Percentiles rank a stretch among this genome's conserved stretches.
Evolutionary conservation across 2,888 invertebrate species (phyloP).

Genomic region (Eumerus sabulonum): DNA sequence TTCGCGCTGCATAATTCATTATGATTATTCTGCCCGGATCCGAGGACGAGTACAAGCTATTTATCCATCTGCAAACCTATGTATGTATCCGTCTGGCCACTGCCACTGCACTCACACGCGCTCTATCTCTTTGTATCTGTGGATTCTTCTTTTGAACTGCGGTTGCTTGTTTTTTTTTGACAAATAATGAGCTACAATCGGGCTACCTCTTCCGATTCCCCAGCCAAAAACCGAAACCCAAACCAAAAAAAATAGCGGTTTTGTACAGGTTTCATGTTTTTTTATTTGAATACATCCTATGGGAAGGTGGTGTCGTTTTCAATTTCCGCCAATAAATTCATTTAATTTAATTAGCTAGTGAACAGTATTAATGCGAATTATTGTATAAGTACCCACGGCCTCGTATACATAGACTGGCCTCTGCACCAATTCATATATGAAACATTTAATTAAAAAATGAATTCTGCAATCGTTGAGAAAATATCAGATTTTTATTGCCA

Average conservation of each 20-base stretch:
- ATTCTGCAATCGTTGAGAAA: slow-evolving; percentile 32
- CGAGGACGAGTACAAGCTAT: neutral
- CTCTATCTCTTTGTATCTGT: slow-evolving; percentile 11
- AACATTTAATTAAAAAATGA: slow-evolving; percentile 58
- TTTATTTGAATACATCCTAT: slow-evolving; percentile 27
- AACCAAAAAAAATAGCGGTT: neutral
- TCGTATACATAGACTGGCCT: no score
- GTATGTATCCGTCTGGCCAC: no score
- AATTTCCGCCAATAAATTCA: slow-evolving; percentile 69
- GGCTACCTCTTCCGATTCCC: slow-evolving; percentile 25
- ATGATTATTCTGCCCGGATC: slow-evolving; percentile 17
- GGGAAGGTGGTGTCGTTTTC: slow-evolving; percentile 61
- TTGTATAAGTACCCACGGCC: slow-evolving; percentile 49
- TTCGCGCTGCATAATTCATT: slow-evolving; percentile 48
- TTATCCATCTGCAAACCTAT: no score
- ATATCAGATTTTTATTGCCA: slow-evolving; percentile 1
- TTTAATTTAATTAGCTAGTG: slow-evolving; percentile 68
- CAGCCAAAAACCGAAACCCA: slow-evolving; percentile 2
- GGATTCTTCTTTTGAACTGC: slow-evolving; percentile 28
- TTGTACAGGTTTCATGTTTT: no score
- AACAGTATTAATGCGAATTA: slow-evolving; percentile 65
- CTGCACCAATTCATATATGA: slow-evolving; percentile 38
- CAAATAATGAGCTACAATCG: slow-evolving; percentile 49
- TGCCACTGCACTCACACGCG: neutral
- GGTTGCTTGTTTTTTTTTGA: slow-evolving; percentile 32